A percentile compares a stretch with the other conserved stretches of the same genome.
Conservation (phyloP, 2,888 invertebrate genomes). For the Ptilodon capucinus region DNA sequence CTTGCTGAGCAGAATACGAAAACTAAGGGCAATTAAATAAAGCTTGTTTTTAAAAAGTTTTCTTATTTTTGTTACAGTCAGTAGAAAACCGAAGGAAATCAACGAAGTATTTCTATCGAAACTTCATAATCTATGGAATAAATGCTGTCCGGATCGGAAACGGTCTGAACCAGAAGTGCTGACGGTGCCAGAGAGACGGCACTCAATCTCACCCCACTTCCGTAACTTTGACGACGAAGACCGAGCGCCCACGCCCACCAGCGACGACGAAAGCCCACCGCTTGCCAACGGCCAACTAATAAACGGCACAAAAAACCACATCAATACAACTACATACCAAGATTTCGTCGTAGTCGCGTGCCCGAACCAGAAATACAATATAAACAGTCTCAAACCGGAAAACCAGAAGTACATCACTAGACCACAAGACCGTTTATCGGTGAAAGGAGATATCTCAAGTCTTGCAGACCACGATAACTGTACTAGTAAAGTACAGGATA, state of each 20-base stretch:
- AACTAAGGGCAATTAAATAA: no score
- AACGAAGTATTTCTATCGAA: conserved; percentile 47
- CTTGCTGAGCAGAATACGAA: no score
- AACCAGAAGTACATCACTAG: no score
- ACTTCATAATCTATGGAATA: conserved; percentile 59
- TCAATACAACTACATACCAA: background rate
- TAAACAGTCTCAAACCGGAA: background rate
- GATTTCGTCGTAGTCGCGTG: background rate
- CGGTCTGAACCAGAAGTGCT: conserved; percentile 38
- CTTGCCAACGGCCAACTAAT: background rate
- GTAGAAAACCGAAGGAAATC: conserved; percentile 54
- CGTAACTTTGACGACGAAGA: conserved; percentile 55
- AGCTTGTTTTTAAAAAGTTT: no score
- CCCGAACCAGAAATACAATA: background rate
- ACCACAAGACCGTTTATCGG: no score
- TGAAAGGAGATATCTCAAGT: background rate
- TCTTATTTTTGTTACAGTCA: conserved; percentile 52
- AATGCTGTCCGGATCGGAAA: conserved; percentile 62
- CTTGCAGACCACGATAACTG: background rate
- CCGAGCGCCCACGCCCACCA: conserved; percentile 47
- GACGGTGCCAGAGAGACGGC: conserved; percentile 39
- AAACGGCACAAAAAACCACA: background rate
- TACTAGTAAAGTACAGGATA: background rate
- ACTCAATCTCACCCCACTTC: conserved; percentile 50
- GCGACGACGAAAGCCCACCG: conserved; percentile 45